Evolutionary conservation across 35 echinoderm and acorn worm genomes (phyloP).

Genomic region (Chiridota heheva): DNA sequence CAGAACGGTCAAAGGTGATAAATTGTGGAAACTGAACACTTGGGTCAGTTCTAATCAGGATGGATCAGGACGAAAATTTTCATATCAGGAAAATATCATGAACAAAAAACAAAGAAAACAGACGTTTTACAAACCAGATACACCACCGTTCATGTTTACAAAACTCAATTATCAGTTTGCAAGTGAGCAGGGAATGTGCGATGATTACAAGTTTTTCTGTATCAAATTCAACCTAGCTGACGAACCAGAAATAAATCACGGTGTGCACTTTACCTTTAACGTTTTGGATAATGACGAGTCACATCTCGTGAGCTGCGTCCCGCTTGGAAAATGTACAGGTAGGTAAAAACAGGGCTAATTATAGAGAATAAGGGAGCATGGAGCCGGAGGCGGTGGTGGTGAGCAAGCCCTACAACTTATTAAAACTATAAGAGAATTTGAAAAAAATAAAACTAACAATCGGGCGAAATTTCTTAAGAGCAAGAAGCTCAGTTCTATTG

Average conservation of each 20-base stretch:
- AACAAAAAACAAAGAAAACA: neutral
- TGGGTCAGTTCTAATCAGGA: constrained; percentile 19
- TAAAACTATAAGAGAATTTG: no score
- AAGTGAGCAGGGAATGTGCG: constrained; percentile 16
- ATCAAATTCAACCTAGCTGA: constrained; percentile 14
- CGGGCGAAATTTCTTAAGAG: no score
- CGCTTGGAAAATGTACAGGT: constrained; percentile 44
- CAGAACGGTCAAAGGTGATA: constrained; percentile 5
- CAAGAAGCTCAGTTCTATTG: no score
- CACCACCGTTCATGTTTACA: neutral
- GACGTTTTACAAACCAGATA: neutral
- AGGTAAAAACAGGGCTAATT: no score
- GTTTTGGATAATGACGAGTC: neutral
- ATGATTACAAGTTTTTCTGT: constrained; percentile 40
- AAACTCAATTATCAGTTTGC: constrained; percentile 25
- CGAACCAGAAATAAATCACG: constrained; percentile 3
- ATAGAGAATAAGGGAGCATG: no score
- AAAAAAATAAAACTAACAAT: no score
- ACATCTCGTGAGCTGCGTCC: constrained; percentile 14
- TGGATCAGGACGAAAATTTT: neutral
- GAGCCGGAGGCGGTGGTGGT: no score
- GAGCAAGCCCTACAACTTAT: no score
- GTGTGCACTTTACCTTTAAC: constrained; percentile 14
- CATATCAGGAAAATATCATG: neutral
- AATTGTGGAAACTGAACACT: constrained; percentile 24